Conservation (phyloP, 2,797 vertebrate genomes). For the Lepus townsendii region DNA sequence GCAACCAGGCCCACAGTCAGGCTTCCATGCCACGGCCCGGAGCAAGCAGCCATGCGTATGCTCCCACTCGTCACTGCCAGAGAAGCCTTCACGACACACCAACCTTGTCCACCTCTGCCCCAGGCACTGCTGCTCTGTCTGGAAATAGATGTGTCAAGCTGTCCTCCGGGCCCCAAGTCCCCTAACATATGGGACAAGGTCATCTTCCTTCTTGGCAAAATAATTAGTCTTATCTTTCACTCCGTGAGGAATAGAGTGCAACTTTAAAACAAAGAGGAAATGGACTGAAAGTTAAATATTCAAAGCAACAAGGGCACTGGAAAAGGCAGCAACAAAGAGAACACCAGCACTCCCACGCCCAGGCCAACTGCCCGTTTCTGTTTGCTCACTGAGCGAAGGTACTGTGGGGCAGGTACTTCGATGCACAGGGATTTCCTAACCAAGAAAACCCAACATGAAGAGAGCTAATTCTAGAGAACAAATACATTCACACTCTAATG, state of each 20-base stretch:
- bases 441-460: conserved; percentile 40
- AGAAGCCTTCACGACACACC: background rate
- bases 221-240: conserved; percentile 60
- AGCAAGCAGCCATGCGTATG: no score
- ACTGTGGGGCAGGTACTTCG: background rate
- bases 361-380: background rate
- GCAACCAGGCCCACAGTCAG: background rate
- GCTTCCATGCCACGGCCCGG: background rate
- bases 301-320: conserved; percentile 34
- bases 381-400: background rate
- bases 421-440: background rate
- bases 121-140: background rate
- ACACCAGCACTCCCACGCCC: background rate
- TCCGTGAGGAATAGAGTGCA: background rate
- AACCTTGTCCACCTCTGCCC: background rate
- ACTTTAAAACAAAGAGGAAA: conserved; percentile 43
- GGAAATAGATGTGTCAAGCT: background rate
- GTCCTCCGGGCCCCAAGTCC: conserved; percentile 28
- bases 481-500: background rate
- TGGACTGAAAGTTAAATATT: conserved; percentile 26
- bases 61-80: background rate
- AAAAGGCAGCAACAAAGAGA: background rate
- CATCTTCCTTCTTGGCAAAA: background rate
- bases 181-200: conserved; percentile 50
- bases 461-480: conserved; percentile 16